Evolutionary conservation across 53 echinoderm and acorn worm genomes (phyloP).

Genomic region (Holothuria leucospilota): DNA sequence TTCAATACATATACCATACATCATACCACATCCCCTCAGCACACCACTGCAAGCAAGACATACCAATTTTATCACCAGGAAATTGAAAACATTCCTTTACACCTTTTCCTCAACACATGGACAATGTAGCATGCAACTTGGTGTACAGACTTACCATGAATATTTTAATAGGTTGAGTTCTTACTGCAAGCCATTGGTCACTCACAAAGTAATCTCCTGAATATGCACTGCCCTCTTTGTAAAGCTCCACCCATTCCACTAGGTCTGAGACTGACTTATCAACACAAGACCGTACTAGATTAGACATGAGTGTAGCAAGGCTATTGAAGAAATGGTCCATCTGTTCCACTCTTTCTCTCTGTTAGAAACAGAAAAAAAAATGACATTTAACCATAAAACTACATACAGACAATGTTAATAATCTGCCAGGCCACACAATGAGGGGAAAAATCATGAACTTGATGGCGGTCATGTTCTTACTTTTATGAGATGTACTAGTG

Average conservation of each 20-base stretch:
- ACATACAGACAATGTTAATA: neutral
- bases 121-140: too few species aligned
- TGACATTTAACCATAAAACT: neutral
- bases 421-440: neutral
- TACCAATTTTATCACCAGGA: too few species aligned
- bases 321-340: slow-evolving; percentile 95
- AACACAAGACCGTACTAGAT: slow-evolving; percentile 81
- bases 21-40: too few species aligned
- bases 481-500: too few species aligned
- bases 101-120: too few species aligned
- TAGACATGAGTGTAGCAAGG: slow-evolving; percentile 93
- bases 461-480: too few species aligned
- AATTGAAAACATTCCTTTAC: too few species aligned
- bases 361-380: neutral
- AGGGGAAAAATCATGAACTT: neutral
- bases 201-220: slow-evolving; percentile 73
- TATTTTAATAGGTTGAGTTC: slow-evolving; percentile 86
- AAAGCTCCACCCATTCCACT: slow-evolving; percentile 85
- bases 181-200: slow-evolving; percentile 70
- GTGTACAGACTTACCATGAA: slow-evolving; percentile 79
- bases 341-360: slow-evolving; percentile 84
- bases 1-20: too few species aligned
- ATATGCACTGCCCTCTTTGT: slow-evolving; percentile 83
- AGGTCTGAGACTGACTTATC: slow-evolving; percentile 85
- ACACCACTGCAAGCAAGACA: too few species aligned